phyloP scores from a whole-genome alignment of 2,113 vertebrate genomes.

The Pseudorectes ferrugineus region DNA sequence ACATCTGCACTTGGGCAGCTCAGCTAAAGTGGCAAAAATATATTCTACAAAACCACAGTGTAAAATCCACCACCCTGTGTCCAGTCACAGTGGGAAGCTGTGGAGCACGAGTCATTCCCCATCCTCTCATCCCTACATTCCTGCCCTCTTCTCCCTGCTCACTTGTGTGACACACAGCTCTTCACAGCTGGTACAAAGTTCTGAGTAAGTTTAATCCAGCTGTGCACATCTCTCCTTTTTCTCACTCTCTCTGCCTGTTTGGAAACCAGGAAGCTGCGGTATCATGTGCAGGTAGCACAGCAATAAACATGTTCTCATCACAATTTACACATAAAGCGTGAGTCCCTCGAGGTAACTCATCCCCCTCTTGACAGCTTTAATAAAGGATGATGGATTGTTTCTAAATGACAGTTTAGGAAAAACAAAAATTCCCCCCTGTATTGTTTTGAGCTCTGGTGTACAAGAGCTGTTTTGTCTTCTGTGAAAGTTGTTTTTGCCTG shows the following conservation, averaged over 20 bases:
- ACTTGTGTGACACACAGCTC: no score
- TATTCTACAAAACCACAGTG: not conserved
- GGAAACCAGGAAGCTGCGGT: not conserved
- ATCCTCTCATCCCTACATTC: not conserved
- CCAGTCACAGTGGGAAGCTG: not conserved
- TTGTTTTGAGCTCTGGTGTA: slow-evolving; percentile 8
- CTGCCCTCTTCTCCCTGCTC: not conserved
- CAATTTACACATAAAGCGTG: slow-evolving; percentile 12
- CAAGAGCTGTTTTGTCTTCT: slow-evolving; percentile 43
- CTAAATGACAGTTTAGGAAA: slow-evolving; percentile 42
- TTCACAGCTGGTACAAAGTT: not conserved
- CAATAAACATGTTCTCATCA: slow-evolving; percentile 27
- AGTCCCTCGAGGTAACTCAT: slow-evolving; percentile 35
- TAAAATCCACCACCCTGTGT: not conserved
- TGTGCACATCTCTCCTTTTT: not conserved
- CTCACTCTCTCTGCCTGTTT: not conserved
- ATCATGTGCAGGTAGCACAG: not conserved
- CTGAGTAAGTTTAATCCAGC: not conserved
- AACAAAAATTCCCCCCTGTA: slow-evolving; percentile 32
- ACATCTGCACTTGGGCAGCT: not conserved
- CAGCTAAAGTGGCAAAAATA: not conserved
- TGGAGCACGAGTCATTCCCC: not conserved
- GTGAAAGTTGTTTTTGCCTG: slow-evolving; percentile 38
- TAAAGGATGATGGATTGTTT: slow-evolving; percentile 60
- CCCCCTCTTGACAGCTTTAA: slow-evolving; percentile 51